A percentile compares a stretch with the other conserved stretches of the same genome.
These are phyloP conservation scores for Oenanthe melanoleuca DNA, from an alignment of 2,113 vertebrate genomes.

Conservation along the genomic window DNA sequence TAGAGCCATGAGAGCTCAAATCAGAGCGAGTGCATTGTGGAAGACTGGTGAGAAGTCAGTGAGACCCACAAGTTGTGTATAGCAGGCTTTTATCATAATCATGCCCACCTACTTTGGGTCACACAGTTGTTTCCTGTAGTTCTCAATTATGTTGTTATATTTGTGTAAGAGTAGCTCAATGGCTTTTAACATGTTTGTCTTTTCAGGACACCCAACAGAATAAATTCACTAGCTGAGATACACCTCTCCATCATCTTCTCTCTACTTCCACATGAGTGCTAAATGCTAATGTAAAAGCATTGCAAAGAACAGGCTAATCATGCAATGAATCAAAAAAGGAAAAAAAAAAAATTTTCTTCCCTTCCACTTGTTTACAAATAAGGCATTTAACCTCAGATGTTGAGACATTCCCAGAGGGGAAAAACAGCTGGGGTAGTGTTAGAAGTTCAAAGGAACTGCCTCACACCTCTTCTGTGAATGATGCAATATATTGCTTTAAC, in stretches of 20 bases:
- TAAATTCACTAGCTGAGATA: not conserved
- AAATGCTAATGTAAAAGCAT: not conserved
- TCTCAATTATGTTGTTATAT: not conserved
- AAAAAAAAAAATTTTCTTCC: not conserved
- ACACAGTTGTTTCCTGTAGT: not conserved
- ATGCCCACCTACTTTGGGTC: not conserved
- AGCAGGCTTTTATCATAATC: not conserved
- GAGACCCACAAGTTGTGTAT: not conserved
- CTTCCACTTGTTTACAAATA: constrained; percentile 23
- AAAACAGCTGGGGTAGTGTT: not conserved
- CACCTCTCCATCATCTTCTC: not conserved
- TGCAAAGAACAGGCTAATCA: not conserved
- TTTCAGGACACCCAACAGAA: not conserved
- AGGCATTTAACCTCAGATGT: not conserved
- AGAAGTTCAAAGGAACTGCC: constrained; percentile 24
- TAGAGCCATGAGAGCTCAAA: not conserved
- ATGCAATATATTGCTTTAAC: constrained; percentile 13
- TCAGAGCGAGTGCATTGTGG: not conserved
- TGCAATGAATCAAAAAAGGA: not conserved
- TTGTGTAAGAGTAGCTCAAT: not conserved
- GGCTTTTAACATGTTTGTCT: not conserved
- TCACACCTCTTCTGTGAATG: not conserved
- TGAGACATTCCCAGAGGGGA: not conserved
- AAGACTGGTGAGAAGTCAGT: not conserved
- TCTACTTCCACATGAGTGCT: not conserved